phyloP scores from a whole-genome alignment of 2,113 vertebrate species.

The Serinus canaria region DNA sequence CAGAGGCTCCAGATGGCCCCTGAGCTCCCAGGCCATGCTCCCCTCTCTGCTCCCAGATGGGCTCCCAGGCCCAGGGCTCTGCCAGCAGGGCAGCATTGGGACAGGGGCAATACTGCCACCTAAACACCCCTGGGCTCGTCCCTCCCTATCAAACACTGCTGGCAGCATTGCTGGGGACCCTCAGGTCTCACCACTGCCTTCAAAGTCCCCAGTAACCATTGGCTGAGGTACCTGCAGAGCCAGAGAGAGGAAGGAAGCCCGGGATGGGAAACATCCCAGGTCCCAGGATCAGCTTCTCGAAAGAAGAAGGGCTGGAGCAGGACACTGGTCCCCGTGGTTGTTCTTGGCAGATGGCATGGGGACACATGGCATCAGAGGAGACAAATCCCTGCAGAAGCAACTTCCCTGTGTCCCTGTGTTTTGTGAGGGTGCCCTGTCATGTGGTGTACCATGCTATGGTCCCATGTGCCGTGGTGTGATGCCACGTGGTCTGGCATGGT shows the following conservation, averaged over 20 bases:
- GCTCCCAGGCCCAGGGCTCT: neutral
- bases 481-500: fast-evolving
- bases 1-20: neutral
- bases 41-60: neutral
- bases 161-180: neutral
- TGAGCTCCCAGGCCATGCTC: fast-evolving
- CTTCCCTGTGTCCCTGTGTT: fast-evolving
- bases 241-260: neutral
- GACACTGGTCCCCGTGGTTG: fast-evolving
- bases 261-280: neutral
- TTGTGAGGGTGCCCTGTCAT: fast-evolving
- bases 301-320: neutral
- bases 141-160: neutral
- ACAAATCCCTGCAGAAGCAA: neutral
- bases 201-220: neutral
- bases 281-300: neutral
- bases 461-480: fast-evolving
- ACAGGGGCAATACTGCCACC: neutral
- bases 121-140: fast-evolving
- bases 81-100: fast-evolving
- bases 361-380: neutral
- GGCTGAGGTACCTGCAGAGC: neutral
- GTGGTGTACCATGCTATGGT: neutral
- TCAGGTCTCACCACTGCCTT: neutral
- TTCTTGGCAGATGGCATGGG: fast-evolving